Conservation (phyloP, 2,113 vertebrate species). For the Numida meleagris region DNA sequence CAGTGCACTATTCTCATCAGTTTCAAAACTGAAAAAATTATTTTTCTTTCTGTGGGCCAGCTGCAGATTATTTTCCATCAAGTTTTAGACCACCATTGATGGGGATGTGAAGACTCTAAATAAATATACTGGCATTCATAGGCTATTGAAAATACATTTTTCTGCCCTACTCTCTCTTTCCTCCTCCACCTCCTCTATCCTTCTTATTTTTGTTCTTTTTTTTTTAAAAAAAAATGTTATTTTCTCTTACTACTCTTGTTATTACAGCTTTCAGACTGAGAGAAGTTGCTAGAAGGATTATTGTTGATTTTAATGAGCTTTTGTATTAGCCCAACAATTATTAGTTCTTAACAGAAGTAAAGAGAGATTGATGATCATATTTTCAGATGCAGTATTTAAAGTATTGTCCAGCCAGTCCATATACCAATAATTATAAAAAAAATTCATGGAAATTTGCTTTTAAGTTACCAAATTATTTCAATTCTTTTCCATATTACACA, state of each 20-base stretch:
- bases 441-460: background rate
- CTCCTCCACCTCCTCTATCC: background rate
- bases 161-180: background rate
- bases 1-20: background rate
- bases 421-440: background rate
- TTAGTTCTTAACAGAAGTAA: background rate
- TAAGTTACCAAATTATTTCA: background rate
- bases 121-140: background rate
- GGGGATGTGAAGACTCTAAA: background rate
- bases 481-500: background rate
- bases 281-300: background rate
- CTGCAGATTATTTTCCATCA: background rate
- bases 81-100: background rate
- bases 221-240: rapidly evolving
- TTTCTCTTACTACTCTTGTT: background rate
- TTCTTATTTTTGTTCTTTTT: background rate
- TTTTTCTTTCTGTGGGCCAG: background rate
- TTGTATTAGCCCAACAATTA: background rate
- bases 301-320: background rate
- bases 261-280: background rate
- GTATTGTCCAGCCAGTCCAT: background rate
- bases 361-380: background rate
- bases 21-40: background rate
- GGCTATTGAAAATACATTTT: background rate
- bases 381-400: background rate